Evolutionary conservation across 2,113 vertebrate species (phyloP), one percentile per base, ranked within the genome.

Genomic region (Poeciliopsis occidentalis): DNA sequence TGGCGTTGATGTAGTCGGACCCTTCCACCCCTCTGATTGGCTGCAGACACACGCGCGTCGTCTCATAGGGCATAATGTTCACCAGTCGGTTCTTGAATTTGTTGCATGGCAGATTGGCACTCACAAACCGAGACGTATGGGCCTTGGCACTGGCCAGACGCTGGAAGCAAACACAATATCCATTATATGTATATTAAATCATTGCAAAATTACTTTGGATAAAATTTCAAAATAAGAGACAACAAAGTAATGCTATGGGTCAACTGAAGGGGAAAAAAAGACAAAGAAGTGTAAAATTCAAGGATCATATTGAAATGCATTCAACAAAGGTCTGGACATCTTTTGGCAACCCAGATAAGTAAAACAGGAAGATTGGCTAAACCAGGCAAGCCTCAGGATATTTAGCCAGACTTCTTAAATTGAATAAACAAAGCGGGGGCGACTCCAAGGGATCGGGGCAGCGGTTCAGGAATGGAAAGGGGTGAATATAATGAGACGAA

Each of bases 71-170:
- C 98, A 99, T 99, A 94, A 99, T 99, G 93, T 99, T 99, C 93
- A 99, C 98, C 94, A 99, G 96, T 88, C 97, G 96, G 92, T 99
- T 99, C 95, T 99, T 99, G 93, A 99, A 99, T 95, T 99, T 99
- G 95, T 99, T 99, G 96, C 98, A 99, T 75, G 98, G 97, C 91
- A 99, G 95, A 94, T 99, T 99, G 95, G 98, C 98, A 93, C 98
- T 99, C 92, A 99, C 97, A 77, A 99, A 99, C 84, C 97, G 95
- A 80, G 97, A 99, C 76, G 97, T 98, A 95, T 98, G 97, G 85
- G 97, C 97, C 95, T 98, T 99, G 85, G 97, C 97, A 86, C 96
- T 98, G 87, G 98, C 97, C 92, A 99, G 94, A 91, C 96, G 96
- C 98, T 99, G 34, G 81, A 60, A 85, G 51, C 51, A 57, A 15